A percentile compares a stretch with the other conserved stretches of the same genome.
phyloP scores from a whole-genome alignment of 2,888 invertebrate species.

The Sylvicola cinctus region DNA sequence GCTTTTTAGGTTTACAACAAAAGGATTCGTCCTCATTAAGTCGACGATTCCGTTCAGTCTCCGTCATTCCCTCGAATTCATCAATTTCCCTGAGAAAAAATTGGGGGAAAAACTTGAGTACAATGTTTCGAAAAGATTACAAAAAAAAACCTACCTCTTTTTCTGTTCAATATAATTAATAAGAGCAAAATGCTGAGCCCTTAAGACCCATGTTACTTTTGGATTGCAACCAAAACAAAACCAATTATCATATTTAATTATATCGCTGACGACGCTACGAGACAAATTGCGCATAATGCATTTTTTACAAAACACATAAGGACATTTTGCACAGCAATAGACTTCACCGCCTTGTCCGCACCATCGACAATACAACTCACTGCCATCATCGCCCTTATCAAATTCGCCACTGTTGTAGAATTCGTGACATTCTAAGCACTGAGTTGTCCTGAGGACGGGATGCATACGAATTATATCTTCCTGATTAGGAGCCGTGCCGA shows the following conservation, averaged over 20 bases:
- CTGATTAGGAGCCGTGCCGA: slow-evolving; percentile 46
- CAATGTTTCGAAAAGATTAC: not conserved
- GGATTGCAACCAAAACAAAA: slow-evolving; percentile 56
- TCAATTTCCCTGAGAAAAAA: not conserved
- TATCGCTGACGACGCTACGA: slow-evolving; percentile 38
- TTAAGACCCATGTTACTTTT: slow-evolving; percentile 37
- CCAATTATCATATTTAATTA: slow-evolving; percentile 61
- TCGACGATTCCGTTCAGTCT: not conserved
- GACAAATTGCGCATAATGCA: slow-evolving; percentile 57
- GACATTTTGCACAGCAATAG: slow-evolving; percentile 56
- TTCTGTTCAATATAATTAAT: slow-evolving; percentile 43
- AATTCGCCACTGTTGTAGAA: slow-evolving; percentile 67
- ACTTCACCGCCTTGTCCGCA: slow-evolving; percentile 65
- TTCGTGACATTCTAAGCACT: slow-evolving; percentile 49
- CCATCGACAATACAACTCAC: slow-evolving; percentile 65
- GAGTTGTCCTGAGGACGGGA: slow-evolving; percentile 47
- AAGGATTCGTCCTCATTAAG: not conserved
- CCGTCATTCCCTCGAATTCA: not conserved
- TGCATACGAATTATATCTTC: slow-evolving; percentile 45
- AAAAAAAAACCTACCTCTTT: slow-evolving; percentile 23
- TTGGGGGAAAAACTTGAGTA: not conserved
- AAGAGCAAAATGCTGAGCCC: slow-evolving; percentile 52
- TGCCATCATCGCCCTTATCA: slow-evolving; percentile 65
- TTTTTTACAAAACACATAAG: slow-evolving; percentile 55
- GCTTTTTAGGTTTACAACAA: not conserved